Percentiles rank a stretch among this genome's conserved stretches.
Conservation (phyloP, 2,797 vertebrate species). For the Denticeps clupeoides region DNA sequence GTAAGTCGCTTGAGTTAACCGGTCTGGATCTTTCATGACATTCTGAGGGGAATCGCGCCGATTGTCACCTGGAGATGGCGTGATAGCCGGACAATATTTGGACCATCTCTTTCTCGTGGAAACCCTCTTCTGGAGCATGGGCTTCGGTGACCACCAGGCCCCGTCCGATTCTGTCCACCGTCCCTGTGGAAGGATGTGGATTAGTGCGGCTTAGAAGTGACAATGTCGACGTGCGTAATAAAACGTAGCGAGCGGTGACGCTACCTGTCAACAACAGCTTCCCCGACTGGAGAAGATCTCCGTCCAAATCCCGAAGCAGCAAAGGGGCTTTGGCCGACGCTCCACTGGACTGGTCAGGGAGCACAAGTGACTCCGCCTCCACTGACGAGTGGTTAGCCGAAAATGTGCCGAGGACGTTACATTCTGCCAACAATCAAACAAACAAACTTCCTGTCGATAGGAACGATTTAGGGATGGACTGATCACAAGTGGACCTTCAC, state of each 20-base stretch:
- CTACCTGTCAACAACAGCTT: slow-evolving; percentile 56
- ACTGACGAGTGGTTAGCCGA: slow-evolving; percentile 39
- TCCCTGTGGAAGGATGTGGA: slow-evolving; percentile 39
- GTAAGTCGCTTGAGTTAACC: no score
- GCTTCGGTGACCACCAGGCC: slow-evolving; percentile 47
- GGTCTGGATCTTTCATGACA: no score
- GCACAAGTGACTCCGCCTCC: slow-evolving; percentile 21
- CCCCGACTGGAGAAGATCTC: slow-evolving; percentile 55
- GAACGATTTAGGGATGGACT: not conserved
- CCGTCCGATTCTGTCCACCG: slow-evolving; percentile 58
- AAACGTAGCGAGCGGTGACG: slow-evolving; percentile 4
- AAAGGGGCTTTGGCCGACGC: slow-evolving; percentile 29
- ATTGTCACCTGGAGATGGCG: slow-evolving; percentile 58
- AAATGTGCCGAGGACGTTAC: no score
- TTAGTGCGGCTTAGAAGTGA: not conserved
- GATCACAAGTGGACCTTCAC: slow-evolving; percentile 42
- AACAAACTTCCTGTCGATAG: no score
- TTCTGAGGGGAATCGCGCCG: not conserved
- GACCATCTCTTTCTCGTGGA: slow-evolving; percentile 39
- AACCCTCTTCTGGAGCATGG: slow-evolving; percentile 33
- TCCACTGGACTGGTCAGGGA: slow-evolving; percentile 35
- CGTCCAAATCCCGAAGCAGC: slow-evolving; percentile 49
- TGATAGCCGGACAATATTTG: slow-evolving; percentile 55
- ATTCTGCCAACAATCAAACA: no score
- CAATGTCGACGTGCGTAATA: not conserved